Evolutionary conservation across 2,797 vertebrate genomes (phyloP).

Genomic region (Hemibagrus guttatus): DNA sequence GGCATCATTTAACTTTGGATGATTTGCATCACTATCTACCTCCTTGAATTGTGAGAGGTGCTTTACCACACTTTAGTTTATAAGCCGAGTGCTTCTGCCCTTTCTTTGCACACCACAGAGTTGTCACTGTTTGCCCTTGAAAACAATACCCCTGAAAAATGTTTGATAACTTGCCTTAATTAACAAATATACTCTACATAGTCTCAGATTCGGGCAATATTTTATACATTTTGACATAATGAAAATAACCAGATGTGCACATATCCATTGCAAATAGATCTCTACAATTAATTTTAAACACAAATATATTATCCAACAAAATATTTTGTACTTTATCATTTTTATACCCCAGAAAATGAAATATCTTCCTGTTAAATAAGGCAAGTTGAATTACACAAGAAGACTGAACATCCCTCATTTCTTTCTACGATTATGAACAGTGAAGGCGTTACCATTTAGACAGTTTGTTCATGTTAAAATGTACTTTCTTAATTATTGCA

Average conservation of each 20-base stretch:
- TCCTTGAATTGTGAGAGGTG: conserved; percentile 33
- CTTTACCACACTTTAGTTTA: conserved; percentile 41
- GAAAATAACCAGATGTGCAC: background rate
- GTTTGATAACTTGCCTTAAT: conserved; percentile 26
- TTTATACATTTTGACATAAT: background rate
- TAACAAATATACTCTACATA: background rate
- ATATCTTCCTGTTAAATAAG: background rate
- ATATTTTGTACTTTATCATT: conserved; percentile 6
- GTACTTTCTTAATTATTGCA: conserved; percentile 39
- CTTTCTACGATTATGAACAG: background rate
- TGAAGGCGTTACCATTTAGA: conserved; percentile 2
- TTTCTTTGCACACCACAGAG: conserved; percentile 31
- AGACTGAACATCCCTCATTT: conserved; percentile 1
- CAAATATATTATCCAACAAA: background rate
- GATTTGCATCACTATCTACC: conserved; percentile 66
- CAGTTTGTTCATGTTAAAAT: conserved; percentile 31
- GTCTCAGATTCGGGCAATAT: background rate
- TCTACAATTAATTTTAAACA: background rate
- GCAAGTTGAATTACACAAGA: conserved; percentile 17
- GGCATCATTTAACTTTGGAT: conserved; percentile 55
- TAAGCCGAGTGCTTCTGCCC: conserved; percentile 32
- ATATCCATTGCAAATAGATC: background rate
- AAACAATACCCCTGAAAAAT: conserved; percentile 32
- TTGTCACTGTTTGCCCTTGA: conserved; percentile 42
- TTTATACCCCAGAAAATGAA: conserved; percentile 9